Conservation (phyloP, 2,113 vertebrate genomes). For the Siphamia tubifer region DNA sequence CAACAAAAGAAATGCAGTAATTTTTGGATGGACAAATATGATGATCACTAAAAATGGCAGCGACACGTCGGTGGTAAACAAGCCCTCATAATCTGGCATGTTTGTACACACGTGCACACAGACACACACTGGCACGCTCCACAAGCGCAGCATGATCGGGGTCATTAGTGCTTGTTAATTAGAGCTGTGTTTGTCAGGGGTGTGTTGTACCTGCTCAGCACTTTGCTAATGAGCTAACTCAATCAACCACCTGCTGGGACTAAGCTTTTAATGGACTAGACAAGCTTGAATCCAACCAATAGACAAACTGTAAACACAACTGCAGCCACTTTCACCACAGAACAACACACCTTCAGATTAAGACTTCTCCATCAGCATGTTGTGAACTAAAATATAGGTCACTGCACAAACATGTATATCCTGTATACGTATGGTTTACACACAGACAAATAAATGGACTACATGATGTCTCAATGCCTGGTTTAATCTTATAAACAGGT, state of each 20-base stretch:
- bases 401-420: neutral
- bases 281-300: conserved; percentile 17
- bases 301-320: conserved; percentile 39
- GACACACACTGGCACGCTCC: conserved; percentile 3
- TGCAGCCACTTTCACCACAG: neutral
- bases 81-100: conserved; percentile 30
- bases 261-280: conserved; percentile 48
- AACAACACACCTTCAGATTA: neutral
- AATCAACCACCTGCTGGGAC: conserved; percentile 71
- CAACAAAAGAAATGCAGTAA: neutral
- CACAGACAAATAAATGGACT: neutral
- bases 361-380: neutral
- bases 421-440: neutral
- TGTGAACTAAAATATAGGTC: conserved; percentile 1
- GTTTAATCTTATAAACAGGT: neutral
- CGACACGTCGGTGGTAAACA: conserved; percentile 30
- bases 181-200: conserved; percentile 62
- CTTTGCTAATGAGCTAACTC: conserved; percentile 71
- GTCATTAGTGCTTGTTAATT: conserved; percentile 73
- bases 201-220: conserved; percentile 73
- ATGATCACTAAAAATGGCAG: conserved; percentile 14
- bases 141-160: conserved; percentile 36
- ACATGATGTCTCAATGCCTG: neutral
- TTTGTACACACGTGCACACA: conserved; percentile 39
- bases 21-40: conserved; percentile 35